Evolutionary conservation across 2,888 invertebrate species (phyloP).

Genomic region (Philopedon plagiatum): DNA sequence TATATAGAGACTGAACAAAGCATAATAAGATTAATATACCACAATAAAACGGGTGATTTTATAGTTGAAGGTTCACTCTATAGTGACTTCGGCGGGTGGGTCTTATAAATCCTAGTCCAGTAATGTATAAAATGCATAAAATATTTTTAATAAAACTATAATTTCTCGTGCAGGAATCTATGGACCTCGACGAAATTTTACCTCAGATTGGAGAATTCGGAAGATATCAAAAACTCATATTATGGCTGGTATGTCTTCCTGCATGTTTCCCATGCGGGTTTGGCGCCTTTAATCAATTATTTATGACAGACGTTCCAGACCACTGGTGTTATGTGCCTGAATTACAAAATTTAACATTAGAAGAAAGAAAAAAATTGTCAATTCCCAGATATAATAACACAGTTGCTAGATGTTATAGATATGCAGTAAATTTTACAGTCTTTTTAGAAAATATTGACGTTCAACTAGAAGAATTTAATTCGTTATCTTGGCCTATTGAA

Average conservation of each 20-base stretch:
- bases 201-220: conserved; percentile 93
- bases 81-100: no score
- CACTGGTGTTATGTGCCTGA: conserved; percentile 89
- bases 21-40: no score
- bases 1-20: no score
- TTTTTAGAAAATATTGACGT: conserved; percentile 63
- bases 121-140: no score
- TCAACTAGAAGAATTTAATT: conserved; percentile 30
- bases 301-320: conserved; percentile 90
- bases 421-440: conserved; percentile 80
- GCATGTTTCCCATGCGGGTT: conserved; percentile 93
- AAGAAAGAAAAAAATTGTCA: conserved; percentile 75
- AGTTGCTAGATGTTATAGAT: conserved; percentile 79
- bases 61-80: no score
- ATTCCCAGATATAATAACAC: conserved; percentile 75
- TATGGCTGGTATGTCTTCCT: conserved; percentile 90
- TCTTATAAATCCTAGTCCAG: no score
- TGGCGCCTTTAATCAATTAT: conserved; percentile 93
- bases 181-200: conserved; percentile 88
- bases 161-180: conserved; percentile 55
- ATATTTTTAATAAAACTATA: background rate
- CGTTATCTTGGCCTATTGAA: conserved; percentile 75
- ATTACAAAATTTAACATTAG: conserved; percentile 72
- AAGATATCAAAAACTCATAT: conserved; percentile 85
- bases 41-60: no score